A percentile compares a stretch with the other conserved stretches of the same genome.
phyloP scores from a whole-genome alignment of 2,888 invertebrate species.

The Acanthosoma haemorrhoidale region DNA sequence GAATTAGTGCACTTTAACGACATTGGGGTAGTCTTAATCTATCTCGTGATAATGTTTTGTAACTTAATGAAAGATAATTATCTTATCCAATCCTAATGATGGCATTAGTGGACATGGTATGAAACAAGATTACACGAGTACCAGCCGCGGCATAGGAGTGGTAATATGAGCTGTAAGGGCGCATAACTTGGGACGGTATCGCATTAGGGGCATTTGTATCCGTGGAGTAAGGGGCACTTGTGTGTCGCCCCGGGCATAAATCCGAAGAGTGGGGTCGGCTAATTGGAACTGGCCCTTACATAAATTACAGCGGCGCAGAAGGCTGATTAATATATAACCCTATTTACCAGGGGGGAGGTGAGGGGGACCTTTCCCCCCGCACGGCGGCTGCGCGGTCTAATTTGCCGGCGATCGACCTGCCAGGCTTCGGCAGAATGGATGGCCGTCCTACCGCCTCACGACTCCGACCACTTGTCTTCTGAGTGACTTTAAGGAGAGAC shows the following conservation, averaged over 20 bases:
- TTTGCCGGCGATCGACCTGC: slow-evolving; percentile 10
- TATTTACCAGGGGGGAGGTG: slow-evolving; percentile 1
- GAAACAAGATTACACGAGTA: too few species aligned
- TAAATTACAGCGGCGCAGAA: slow-evolving; percentile 14
- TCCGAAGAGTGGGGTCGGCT: background rate
- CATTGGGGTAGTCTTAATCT: too few species aligned
- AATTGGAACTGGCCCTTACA: slow-evolving; percentile 2
- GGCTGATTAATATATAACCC: slow-evolving; percentile 25
- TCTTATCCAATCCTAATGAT: too few species aligned
- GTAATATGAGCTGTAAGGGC: background rate
- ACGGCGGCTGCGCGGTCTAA: slow-evolving; percentile 11
- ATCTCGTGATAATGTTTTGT: too few species aligned
- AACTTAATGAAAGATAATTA: too few species aligned
- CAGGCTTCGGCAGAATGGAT: slow-evolving; percentile 7
- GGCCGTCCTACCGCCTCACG: background rate
- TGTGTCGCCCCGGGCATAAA: background rate
- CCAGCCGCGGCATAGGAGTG: too few species aligned
- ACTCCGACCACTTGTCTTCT: background rate
- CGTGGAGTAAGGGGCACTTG: background rate
- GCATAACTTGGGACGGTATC: background rate
- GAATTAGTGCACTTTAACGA: too few species aligned
- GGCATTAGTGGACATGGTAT: too few species aligned
- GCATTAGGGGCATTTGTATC: background rate
- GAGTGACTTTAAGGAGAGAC: background rate
- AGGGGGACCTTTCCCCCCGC: background rate